These are phyloP conservation scores for Morpho helenor DNA, from an alignment of 2,888 invertebrate species.

Conservation along the genomic window DNA sequence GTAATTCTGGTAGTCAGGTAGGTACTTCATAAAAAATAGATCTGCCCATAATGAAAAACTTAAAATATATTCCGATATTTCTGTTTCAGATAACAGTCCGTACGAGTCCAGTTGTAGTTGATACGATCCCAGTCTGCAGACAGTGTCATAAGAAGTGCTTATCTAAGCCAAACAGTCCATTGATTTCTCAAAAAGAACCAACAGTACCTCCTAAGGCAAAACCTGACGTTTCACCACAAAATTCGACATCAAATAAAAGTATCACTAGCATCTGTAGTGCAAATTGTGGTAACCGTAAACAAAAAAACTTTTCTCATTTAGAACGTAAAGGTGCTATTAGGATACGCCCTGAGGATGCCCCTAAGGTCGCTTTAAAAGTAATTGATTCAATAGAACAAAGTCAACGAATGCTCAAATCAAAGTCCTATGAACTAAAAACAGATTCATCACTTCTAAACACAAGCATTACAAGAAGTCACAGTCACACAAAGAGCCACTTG, in stretches of 20 bases:
- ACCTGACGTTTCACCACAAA: slow-evolving; percentile 61
- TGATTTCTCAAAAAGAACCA: slow-evolving; percentile 68
- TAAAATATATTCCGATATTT: slow-evolving; percentile 5
- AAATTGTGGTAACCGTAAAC: slow-evolving; percentile 60
- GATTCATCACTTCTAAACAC: slow-evolving; percentile 62
- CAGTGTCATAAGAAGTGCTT: slow-evolving; percentile 89
- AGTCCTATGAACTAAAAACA: slow-evolving; percentile 69
- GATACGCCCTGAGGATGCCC: slow-evolving; percentile 70
- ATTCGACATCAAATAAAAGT: slow-evolving; percentile 60
- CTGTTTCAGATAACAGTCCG: slow-evolving; percentile 85
- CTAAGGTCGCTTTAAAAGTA: slow-evolving; percentile 66
- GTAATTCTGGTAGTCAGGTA: slow-evolving; percentile 89
- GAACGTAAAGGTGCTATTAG: slow-evolving; percentile 73
- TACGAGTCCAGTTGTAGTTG: slow-evolving; percentile 86
- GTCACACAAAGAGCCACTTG: slow-evolving; percentile 61
- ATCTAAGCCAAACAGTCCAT: slow-evolving; percentile 75
- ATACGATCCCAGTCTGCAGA: slow-evolving; percentile 86
- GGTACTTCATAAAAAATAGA: slow-evolving; percentile 31
- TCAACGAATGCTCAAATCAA: slow-evolving; percentile 72
- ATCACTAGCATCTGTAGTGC: slow-evolving; percentile 63
- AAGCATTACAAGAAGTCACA: slow-evolving; percentile 51
- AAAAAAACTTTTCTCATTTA: slow-evolving; percentile 59
- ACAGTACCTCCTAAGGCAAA: slow-evolving; percentile 52
- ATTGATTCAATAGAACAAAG: slow-evolving; percentile 74
- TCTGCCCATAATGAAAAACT: background rate